Percentiles rank a stretch among this genome's conserved stretches.
Evolutionary conservation across 1,140 invertebrate species (phyloP).

Genomic region (Macrobrachium nipponense): DNA sequence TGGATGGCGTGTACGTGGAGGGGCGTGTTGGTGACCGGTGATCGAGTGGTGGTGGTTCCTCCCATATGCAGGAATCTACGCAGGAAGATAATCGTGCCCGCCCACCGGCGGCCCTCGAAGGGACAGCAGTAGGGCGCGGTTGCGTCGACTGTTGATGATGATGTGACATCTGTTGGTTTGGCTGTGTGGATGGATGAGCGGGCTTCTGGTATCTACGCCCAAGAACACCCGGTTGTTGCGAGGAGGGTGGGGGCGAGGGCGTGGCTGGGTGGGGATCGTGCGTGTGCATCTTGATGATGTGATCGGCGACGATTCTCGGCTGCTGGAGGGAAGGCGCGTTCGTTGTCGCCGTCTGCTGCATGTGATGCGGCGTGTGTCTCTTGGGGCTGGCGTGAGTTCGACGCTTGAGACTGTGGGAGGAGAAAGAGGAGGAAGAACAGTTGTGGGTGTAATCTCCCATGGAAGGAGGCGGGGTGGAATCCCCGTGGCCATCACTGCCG

Average conservation of each 20-base stretch:
- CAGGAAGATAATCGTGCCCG: conserved; percentile 33
- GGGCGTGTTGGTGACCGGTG: not conserved
- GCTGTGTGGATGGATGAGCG: conserved; percentile 1
- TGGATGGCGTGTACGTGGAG: conserved; percentile 11
- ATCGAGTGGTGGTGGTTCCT: conserved; percentile 29
- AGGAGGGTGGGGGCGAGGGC: conserved; percentile 13
- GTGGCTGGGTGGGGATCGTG: conserved; percentile 10
- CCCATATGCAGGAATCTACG: conserved; percentile 53
- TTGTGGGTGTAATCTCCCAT: not conserved
- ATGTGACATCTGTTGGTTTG: not conserved
- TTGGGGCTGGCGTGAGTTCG: conserved; percentile 6
- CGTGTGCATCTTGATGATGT: conserved; percentile 61
- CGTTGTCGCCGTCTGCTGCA: not conserved
- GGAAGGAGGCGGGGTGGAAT: conserved; percentile 24
- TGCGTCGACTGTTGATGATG: not conserved
- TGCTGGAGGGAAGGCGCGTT: conserved; percentile 6
- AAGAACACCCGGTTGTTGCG: conserved; percentile 31
- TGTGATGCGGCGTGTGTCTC: conserved; percentile 2
- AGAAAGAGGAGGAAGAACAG: not conserved
- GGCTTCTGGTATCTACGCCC: conserved; percentile 58
- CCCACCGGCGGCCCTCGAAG: conserved; percentile 15
- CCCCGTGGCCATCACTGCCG: conserved; percentile 3
- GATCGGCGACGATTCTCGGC: conserved; percentile 60
- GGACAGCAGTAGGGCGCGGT: conserved; percentile 1
- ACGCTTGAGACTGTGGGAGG: not conserved